phyloP scores from a whole-genome alignment of 2,113 vertebrate genomes.

The Seriola aureovittata region DNA sequence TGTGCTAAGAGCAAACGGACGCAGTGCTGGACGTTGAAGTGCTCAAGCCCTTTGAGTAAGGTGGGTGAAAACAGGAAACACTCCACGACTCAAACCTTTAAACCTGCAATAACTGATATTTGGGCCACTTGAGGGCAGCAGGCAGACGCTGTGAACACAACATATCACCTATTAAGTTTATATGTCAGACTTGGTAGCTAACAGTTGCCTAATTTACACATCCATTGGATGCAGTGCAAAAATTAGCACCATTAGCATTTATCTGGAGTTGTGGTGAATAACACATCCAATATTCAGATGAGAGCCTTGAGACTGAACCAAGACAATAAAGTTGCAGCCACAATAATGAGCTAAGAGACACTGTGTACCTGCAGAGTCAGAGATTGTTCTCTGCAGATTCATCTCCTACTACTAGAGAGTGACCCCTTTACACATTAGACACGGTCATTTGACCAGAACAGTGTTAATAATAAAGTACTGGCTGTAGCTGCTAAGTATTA shows the following conservation, averaged over 20 bases:
- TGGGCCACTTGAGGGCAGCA: not conserved
- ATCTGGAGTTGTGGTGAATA: not conserved
- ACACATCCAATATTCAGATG: not conserved
- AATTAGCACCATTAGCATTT: not conserved
- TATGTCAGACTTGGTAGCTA: not conserved
- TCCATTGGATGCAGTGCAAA: not conserved
- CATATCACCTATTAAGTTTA: not conserved
- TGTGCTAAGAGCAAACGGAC: not conserved
- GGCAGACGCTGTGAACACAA: not conserved
- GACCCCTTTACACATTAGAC: too few relatives aligned
- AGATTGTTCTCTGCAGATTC: too few relatives aligned
- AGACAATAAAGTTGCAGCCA: not conserved
- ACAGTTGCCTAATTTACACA: not conserved
- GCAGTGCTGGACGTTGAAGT: not conserved
- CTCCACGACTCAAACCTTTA: not conserved
- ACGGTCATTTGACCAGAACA: too few relatives aligned
- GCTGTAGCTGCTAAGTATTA: not conserved
- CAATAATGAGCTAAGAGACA: too few relatives aligned
- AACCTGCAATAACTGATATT: not conserved
- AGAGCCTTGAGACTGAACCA: not conserved
- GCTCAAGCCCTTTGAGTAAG: too few relatives aligned
- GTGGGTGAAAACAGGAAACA: too few relatives aligned
- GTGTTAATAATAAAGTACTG: too few relatives aligned
- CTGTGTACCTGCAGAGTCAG: too few relatives aligned
- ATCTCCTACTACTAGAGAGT: too few relatives aligned